Base-by-base conservation (phyloP, 53 echinoderm and acorn worm species). In the Hippasteria phrygiana region DNA sequence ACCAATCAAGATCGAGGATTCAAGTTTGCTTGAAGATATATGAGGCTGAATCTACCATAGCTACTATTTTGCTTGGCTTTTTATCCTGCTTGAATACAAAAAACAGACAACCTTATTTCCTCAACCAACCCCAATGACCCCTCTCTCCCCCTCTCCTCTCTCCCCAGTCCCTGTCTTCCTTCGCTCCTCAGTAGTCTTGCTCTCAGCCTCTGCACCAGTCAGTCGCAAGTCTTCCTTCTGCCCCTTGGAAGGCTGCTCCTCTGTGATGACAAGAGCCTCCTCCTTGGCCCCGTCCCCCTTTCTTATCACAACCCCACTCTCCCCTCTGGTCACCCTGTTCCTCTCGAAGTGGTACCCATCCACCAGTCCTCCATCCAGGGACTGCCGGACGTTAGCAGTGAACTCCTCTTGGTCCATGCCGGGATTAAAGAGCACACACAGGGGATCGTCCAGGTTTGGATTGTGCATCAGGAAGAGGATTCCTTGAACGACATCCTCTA, bases 381-480 rank as follows among this genome's bases (percentile, higher is more conserved):
- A 93, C 29, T 36, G 71, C 31, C 73, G 48, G 16, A 96, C 94
- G 43, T 96, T 91, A 9, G 41, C 73, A 2, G 54, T 89, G 45
- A 93, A 93, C 62, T 93, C 91, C 26, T 89, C 90, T 45, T 51
- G 64, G 17, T 78, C 63, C 91, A 92, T 88, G 27, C 48, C 75
- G 3, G 89, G 90, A 24, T 29, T 13, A 3, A 96, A 74, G 3
- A 95, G 51, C 4, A 83, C 81, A 62, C 83, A 75, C 18, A 95
- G 69, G 20, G 96, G 91, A 33, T 96, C 96, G 5, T 93, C 93
- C 40, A 89, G 62, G 64, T 94, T 93, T 8, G 96, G 96, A 55
- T 96, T 93, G 93, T 94, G 78, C 8, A 96, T 63, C 7, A 96
- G 93, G 74, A 94, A 96, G 6, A 96, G 89, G 48, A 96, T 37